These are phyloP conservation scores for Oreochromis mossambicus DNA, from an alignment of 2,797 vertebrate species.

Conservation along the genomic window DNA sequence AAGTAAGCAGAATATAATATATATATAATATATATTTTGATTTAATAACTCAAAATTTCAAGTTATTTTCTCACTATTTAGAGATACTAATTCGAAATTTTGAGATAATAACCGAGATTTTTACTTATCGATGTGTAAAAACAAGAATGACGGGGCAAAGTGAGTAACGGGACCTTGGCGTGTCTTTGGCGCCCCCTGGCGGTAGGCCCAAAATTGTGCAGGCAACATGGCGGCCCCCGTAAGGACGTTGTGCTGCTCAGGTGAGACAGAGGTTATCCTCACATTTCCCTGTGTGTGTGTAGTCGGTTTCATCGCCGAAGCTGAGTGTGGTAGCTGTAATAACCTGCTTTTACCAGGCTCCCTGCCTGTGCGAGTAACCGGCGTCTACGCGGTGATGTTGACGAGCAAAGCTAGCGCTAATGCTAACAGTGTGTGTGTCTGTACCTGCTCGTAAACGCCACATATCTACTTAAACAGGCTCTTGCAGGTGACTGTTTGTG, in stretches of 20 bases:
- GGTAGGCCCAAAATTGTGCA: background rate
- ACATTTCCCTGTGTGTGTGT: rapidly evolving
- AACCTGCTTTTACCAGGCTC: background rate
- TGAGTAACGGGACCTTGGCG: background rate
- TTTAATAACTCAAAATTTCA: background rate
- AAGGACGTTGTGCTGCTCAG: slow-evolving; percentile 62
- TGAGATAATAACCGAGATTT: background rate
- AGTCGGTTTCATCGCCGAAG: rapidly evolving
- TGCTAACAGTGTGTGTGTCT: slow-evolving; percentile 24
- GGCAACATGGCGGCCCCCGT: slow-evolving; percentile 75
- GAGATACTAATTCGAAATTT: background rate
- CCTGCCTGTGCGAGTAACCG: background rate
- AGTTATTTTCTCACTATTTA: background rate
- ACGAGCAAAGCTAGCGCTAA: slow-evolving; percentile 10
- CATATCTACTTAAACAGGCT: rapidly evolving
- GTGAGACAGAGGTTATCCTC: slow-evolving; percentile 61
- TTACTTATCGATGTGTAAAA: background rate
- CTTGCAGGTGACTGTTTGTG: background rate
- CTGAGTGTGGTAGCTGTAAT: rapidly evolving
- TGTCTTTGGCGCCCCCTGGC: slow-evolving; percentile 27
- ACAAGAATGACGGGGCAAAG: background rate
- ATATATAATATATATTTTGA: background rate
- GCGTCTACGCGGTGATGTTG: background rate
- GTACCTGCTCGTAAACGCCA: background rate
- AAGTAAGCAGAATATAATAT: background rate